phyloP scores from a whole-genome alignment of 2,113 vertebrate genomes.

The Nanorana parkeri region DNA sequence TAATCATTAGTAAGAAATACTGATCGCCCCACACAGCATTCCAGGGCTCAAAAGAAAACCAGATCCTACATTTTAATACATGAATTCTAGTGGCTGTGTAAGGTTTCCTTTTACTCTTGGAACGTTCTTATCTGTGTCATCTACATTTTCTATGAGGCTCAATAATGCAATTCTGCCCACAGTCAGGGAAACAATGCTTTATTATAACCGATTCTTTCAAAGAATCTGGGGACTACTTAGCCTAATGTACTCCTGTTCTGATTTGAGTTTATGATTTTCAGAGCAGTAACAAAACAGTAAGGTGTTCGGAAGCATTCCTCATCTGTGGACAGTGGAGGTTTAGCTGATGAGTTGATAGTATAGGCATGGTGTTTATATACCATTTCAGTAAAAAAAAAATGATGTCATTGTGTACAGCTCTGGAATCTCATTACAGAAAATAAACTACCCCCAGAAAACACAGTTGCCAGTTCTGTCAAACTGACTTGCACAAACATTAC shows the following conservation, averaged over 20 bases:
- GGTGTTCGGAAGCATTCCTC: neutral
- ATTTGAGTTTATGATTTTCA: neutral
- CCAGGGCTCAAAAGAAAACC: constrained; percentile 13
- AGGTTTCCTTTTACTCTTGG: constrained; percentile 19
- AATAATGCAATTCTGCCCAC: constrained; percentile 27
- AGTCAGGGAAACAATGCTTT: constrained; percentile 23
- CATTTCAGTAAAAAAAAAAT: constrained; percentile 14
- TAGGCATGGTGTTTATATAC: neutral
- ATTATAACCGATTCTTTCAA: constrained; percentile 16
- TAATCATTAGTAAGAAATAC: constrained; percentile 1
- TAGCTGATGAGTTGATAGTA: neutral
- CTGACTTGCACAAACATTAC: constrained; percentile 2
- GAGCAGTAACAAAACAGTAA: neutral
- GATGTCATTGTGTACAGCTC: neutral
- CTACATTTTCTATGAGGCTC: constrained; percentile 38
- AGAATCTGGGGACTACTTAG: neutral
- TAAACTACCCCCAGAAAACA: constrained; percentile 16
- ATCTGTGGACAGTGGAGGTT: neutral
- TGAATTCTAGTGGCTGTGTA: constrained; percentile 10
- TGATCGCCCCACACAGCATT: neutral
- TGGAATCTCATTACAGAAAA: constrained; percentile 43
- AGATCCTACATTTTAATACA: neutral
- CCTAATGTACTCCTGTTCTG: neutral
- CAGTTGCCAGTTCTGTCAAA: constrained; percentile 39
- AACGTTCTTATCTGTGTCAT: constrained; percentile 31